These are phyloP conservation scores for Perccottus glenii DNA, from an alignment of 2,113 vertebrate genomes.

Conservation along the genomic window DNA sequence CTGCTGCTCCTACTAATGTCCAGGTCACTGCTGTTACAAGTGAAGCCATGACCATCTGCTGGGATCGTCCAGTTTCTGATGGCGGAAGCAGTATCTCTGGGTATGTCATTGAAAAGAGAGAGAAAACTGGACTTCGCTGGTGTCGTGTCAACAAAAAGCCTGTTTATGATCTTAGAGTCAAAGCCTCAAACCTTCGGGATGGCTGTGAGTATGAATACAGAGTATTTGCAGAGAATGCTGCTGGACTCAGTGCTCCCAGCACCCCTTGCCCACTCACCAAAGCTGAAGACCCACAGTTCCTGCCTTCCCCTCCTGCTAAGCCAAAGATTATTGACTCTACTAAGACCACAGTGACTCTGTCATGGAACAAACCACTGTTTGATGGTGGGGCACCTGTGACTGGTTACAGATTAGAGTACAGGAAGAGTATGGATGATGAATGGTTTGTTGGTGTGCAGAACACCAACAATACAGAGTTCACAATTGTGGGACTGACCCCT, in stretches of 20 bases:
- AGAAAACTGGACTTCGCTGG: slow-evolving; percentile 95
- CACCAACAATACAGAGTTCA: slow-evolving; percentile 92
- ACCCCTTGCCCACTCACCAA: slow-evolving; percentile 85
- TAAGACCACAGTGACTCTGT: slow-evolving; percentile 86
- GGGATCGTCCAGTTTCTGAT: slow-evolving; percentile 93
- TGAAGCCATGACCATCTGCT: slow-evolving; percentile 96
- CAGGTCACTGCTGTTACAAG: slow-evolving; percentile 92
- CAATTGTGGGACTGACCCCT: slow-evolving; percentile 84
- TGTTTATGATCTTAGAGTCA: slow-evolving; percentile 97
- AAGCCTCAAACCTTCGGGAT: slow-evolving; percentile 90
- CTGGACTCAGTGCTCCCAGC: slow-evolving; percentile 93
- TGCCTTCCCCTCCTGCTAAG: slow-evolving; percentile 93
- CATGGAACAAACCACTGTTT: slow-evolving; percentile 95
- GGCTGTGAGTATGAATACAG: slow-evolving; percentile 96
- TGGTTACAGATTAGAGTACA: slow-evolving; percentile 94
- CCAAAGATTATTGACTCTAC: slow-evolving; percentile 92
- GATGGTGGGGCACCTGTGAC: slow-evolving; percentile 94
- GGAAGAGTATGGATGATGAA: slow-evolving; percentile 88
- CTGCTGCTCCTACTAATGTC: slow-evolving; percentile 89
- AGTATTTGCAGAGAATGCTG: slow-evolving; percentile 96
- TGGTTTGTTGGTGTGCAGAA: slow-evolving; percentile 91
- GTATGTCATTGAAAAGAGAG: slow-evolving; percentile 94
- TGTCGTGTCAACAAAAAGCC: slow-evolving; percentile 97
- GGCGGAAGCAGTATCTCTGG: slow-evolving; percentile 93
- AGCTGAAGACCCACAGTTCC: slow-evolving; percentile 93